These are phyloP conservation scores for Montipora efflorescens DNA, from an alignment of 64 coral and sea anemone genomes.

Conservation along the genomic window DNA sequence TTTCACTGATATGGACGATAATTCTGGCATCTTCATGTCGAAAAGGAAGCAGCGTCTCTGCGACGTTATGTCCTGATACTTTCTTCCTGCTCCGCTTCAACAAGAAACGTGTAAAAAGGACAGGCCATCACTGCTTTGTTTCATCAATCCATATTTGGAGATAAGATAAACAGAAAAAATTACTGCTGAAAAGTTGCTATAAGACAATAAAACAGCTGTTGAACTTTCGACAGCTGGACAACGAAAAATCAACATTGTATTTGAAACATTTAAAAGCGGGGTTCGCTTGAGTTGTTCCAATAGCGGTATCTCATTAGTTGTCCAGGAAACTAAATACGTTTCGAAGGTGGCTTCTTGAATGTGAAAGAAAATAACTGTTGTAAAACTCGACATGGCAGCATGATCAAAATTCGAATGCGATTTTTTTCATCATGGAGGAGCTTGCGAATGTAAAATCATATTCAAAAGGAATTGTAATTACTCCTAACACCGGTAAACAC, in stretches of 20 bases:
- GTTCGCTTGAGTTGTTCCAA: background rate
- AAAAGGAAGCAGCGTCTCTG: no score
- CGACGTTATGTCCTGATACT: background rate
- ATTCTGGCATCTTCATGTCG: background rate
- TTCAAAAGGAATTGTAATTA: no score
- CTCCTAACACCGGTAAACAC: no score
- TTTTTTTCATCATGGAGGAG: no score
- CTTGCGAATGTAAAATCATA: no score
- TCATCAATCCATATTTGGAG: constrained; percentile 22
- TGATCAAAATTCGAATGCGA: no score
- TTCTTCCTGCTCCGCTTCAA: background rate
- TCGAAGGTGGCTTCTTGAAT: no score
- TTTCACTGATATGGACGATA: constrained; percentile 21
- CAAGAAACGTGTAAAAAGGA: constrained; percentile 27
- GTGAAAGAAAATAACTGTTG: no score
- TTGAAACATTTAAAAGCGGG: constrained; percentile 1
- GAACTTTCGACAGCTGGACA: background rate
- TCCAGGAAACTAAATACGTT: no score
- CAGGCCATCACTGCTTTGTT: background rate
- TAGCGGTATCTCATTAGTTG: no score
- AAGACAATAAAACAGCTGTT: constrained; percentile 39
- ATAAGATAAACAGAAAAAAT: background rate
- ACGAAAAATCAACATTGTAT: constrained; percentile 16
- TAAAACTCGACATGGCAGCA: no score
- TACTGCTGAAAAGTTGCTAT: background rate